phyloP scores from a whole-genome alignment of 2,888 invertebrate species.

The Nemurella pictetii region DNA sequence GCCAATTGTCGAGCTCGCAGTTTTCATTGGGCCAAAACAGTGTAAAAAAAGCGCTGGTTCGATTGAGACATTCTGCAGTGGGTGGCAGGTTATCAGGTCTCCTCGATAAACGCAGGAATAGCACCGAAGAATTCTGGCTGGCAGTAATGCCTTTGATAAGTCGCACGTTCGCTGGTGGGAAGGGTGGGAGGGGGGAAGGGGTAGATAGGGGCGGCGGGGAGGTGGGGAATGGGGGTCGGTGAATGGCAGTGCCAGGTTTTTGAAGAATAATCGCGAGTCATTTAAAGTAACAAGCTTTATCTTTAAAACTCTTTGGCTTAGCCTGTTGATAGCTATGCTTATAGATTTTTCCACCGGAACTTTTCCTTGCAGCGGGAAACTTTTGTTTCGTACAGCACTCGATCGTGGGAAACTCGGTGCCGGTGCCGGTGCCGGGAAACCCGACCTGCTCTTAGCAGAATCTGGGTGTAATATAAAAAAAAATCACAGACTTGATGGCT shows the following conservation, averaged over 20 bases:
- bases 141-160: slow-evolving; percentile 34
- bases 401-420: not conserved
- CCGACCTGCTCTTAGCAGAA: not conserved
- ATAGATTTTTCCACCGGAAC: slow-evolving; percentile 6
- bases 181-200: slow-evolving; percentile 3
- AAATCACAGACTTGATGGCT: not conserved
- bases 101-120: slow-evolving; percentile 13
- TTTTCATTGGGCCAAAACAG: not conserved
- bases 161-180: slow-evolving; percentile 24
- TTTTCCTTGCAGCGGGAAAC: not conserved
- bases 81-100: not conserved
- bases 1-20: not conserved
- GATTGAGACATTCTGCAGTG: slow-evolving; percentile 17
- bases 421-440: too few relatives aligned
- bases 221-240: not conserved
- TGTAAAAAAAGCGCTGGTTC: not conserved
- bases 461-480: not conserved
- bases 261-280: slow-evolving; percentile 30
- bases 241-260: slow-evolving; percentile 29
- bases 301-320: slow-evolving; percentile 22
- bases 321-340: slow-evolving; percentile 17
- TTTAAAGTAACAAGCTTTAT: slow-evolving; percentile 30
- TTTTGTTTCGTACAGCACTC: not conserved
- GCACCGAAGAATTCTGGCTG: not conserved
- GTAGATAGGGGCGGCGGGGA: not conserved